Evolutionary conservation across 1,140 invertebrate genomes (phyloP).

Genomic region (Heliconius himera): DNA sequence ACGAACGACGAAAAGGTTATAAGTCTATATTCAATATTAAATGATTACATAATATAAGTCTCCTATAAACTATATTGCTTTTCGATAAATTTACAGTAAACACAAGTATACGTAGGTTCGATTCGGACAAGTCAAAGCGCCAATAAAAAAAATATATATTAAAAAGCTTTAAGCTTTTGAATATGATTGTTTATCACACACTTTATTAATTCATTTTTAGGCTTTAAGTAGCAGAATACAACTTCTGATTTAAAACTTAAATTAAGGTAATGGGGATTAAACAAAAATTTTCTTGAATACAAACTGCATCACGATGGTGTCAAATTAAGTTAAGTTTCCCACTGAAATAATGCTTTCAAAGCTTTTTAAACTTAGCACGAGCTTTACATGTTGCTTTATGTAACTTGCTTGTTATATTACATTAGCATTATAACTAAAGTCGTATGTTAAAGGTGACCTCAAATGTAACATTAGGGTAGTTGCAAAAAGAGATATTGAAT

Average conservation of each 20-base stretch:
- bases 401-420: not conserved
- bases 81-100: too few species aligned
- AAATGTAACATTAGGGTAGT: not conserved
- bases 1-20: not conserved
- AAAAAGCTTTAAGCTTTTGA: too few species aligned
- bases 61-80: too few species aligned
- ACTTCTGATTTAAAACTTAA: not conserved
- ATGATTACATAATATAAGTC: not conserved
- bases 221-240: not conserved
- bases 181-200: not conserved
- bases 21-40: not conserved
- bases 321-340: not conserved
- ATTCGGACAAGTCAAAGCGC: too few species aligned
- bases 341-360: slow-evolving; percentile 6
- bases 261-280: too few species aligned
- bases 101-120: too few species aligned
- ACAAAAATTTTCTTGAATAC: not conserved
- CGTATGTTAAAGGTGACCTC: not conserved
- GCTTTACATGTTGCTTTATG: not conserved
- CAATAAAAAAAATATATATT: too few species aligned
- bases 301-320: not conserved
- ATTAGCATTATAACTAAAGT: not conserved
- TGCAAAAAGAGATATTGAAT: too few species aligned
- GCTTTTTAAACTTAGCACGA: slow-evolving; percentile 1
- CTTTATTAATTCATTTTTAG: not conserved